Base-by-base conservation (phyloP, 1,140 invertebrate genomes). In the Pogonognathellus flavescens region DNA sequence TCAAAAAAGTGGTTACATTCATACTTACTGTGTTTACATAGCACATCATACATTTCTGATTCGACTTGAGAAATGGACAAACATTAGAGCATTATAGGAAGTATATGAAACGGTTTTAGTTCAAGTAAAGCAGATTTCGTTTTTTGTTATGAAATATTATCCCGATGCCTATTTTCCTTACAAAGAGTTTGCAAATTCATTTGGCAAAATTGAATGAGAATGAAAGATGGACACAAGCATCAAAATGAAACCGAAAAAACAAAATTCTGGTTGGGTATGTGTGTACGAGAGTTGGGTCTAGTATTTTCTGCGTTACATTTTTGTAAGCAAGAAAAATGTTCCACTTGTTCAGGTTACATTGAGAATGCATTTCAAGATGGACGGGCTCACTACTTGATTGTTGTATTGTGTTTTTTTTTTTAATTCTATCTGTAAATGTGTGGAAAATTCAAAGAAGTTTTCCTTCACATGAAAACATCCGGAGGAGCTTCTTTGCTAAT, bases 401-500 rank as follows among this genome's bases (percentile, higher is more conserved):
- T 41, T 41, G 31, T 41, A 41, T 50, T 76, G 62, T 66, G 22
- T 76, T 16, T 49, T 41, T 62, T 9, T 70, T n/a, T 49, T 76
- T 31, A 10, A 2, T n/a, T 49, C 25, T 76, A 76, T n/a, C 41
- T 76, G 22, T 49, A 76, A 76, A 50, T 76, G 70, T 76, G 18
- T 76, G 70, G 31, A 82, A 82, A 82, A 55, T 60, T 25, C 52
- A 41, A 57, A 72, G 13, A 7, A 66, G 22, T 41, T 49, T 76
- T 41, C 25, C 57, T 85, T 87, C 84, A 86, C 88, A 87, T 87
- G 55, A 87, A 88, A 66, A 86, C 87, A 83, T 86, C 86, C 18
- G 86, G 86, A 50, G 85, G 84, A 20, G 86, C 87, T 86, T 87
- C 87, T 80, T 88, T 88, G 80, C 86, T 87, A 5, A 85, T 18